Evolutionary conservation across 2,888 invertebrate genomes (phyloP).

Genomic region (Lymantria dispar): DNA sequence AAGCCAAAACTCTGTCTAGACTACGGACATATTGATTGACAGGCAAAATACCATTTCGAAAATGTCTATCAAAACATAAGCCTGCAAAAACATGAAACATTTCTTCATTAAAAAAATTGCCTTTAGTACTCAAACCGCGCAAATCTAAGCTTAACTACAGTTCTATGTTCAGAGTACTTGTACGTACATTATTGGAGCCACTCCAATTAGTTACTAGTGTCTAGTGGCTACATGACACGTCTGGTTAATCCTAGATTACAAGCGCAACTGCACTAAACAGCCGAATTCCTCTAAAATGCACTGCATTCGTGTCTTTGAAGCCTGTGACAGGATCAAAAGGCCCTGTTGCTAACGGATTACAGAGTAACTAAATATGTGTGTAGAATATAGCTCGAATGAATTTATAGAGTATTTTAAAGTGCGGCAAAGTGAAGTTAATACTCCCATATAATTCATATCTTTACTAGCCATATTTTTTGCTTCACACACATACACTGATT

Average conservation of each 20-base stretch:
- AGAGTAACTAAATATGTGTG: slow-evolving; percentile 22
- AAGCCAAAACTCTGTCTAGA: too few relatives aligned
- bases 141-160: not conserved
- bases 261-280: slow-evolving; percentile 61
- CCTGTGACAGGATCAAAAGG: slow-evolving; percentile 75
- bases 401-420: slow-evolving; percentile 16
- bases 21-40: too few relatives aligned
- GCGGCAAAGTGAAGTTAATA: slow-evolving; percentile 8
- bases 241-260: slow-evolving; percentile 67
- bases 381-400: slow-evolving; percentile 13
- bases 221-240: slow-evolving; percentile 68
- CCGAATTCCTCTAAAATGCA: slow-evolving; percentile 61
- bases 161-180: slow-evolving; percentile 35
- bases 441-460: slow-evolving; percentile 16
- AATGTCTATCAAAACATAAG: too few relatives aligned
- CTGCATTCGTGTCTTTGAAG: slow-evolving; percentile 72
- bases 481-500: not conserved
- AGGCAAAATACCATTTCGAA: too few relatives aligned
- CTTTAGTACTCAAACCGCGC: too few relatives aligned
- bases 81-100: too few relatives aligned
- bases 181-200: slow-evolving; percentile 54
- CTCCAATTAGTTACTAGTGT: slow-evolving; percentile 62
- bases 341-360: slow-evolving; percentile 35
- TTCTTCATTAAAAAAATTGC: too few relatives aligned
- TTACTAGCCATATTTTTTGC: too few relatives aligned